phyloP scores from a whole-genome alignment of 2,888 invertebrate species.

The Temnothorax rugatulus region DNA sequence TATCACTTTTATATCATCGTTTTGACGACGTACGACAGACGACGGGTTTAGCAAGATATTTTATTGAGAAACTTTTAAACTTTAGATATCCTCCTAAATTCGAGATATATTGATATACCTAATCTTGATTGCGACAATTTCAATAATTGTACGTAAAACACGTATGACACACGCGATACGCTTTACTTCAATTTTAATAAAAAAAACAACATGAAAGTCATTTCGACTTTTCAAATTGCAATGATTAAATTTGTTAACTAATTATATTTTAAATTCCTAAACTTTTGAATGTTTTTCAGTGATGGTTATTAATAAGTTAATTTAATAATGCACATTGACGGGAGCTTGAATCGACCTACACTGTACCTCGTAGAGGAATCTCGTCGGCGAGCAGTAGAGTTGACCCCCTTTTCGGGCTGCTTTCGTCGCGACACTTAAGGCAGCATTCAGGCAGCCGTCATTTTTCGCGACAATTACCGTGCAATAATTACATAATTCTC shows the following conservation, averaged over 20 bases:
- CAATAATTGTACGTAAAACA: neutral
- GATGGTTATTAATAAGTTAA: neutral
- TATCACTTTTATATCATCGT: conserved; percentile 1
- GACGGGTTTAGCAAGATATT: neutral
- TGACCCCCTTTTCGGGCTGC: conserved; percentile 65
- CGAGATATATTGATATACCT: conserved; percentile 20
- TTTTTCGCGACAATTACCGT: conserved; percentile 82
- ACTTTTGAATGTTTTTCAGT: neutral
- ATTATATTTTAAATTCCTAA: neutral
- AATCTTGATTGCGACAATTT: neutral
- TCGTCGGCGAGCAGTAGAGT: conserved; percentile 54
- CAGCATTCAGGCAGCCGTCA: conserved; percentile 72
- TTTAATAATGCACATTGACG: conserved; percentile 9
- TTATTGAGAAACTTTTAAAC: conserved; percentile 55
- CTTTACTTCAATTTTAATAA: too few species aligned
- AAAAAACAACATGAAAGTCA: neutral
- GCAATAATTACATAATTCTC: conserved; percentile 85
- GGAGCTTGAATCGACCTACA: neutral
- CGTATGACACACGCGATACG: neutral
- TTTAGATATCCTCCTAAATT: conserved; percentile 69
- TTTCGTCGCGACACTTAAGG: conserved; percentile 66
- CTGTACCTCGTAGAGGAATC: neutral
- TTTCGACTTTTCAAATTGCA: neutral
- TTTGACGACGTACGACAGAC: too few species aligned
- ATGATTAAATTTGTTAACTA: neutral